phyloP scores from a whole-genome alignment of 2,113 vertebrate genomes.

The Serilophus lunatus region DNA sequence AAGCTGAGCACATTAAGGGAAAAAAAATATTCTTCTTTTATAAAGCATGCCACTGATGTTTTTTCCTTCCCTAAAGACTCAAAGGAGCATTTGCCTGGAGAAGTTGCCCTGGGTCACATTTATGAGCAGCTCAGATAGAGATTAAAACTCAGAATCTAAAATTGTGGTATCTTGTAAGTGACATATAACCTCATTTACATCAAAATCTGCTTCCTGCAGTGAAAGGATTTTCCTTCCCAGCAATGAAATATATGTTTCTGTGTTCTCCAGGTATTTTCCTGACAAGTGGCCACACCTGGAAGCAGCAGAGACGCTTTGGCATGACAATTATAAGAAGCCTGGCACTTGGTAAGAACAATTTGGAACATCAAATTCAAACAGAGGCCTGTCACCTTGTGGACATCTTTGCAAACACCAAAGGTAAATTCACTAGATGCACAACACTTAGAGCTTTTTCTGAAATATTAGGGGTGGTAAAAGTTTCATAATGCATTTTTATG shows the following conservation, averaged over 20 bases:
- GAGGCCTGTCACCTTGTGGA: conserved; percentile 48
- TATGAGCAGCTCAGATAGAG: not conserved
- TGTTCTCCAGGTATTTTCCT: conserved; percentile 64
- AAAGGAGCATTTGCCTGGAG: not conserved
- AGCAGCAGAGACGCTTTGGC: conserved; percentile 66
- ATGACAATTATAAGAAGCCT: conserved; percentile 47
- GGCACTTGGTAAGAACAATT: conserved; percentile 16
- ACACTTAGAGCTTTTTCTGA: not conserved
- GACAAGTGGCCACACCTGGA: conserved; percentile 65
- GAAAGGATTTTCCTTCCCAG: not conserved
- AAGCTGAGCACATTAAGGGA: not conserved
- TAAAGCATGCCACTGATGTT: not conserved
- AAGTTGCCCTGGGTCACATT: not conserved
- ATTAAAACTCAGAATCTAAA: not conserved
- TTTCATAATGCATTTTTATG: not conserved
- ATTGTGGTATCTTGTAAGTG: not conserved
- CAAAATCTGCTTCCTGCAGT: not conserved
- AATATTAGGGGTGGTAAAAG: not conserved
- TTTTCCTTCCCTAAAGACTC: not conserved
- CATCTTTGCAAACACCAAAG: conserved; percentile 43
- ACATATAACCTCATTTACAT: not conserved
- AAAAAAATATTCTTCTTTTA: not conserved
- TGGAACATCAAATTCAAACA: conserved; percentile 60
- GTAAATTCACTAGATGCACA: conserved; percentile 3
- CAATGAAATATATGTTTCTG: not conserved